Base-by-base conservation (phyloP, 2,113 vertebrate genomes). In the Entosphenus tridentatus region DNA sequence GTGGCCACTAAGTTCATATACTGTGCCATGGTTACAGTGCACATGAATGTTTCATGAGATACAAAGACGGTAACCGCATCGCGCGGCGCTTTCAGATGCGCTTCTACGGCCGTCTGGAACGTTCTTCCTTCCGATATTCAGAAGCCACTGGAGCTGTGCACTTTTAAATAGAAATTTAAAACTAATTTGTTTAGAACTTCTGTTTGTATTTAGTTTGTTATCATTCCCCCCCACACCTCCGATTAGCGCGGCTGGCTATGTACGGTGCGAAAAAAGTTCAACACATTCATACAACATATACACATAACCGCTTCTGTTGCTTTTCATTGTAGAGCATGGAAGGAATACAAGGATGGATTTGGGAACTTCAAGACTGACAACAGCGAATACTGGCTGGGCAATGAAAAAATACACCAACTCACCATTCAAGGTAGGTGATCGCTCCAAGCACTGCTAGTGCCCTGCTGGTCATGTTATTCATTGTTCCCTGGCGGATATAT, bases 331-430 rank as follows among this genome's bases (percentile, higher is more conserved):
- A 92, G 88, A 76, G 81, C 83, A 71, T 92, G 88, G 87, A 80
- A 80, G 68, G 85, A 88, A 71, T 92, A 92, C 76, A 86, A 77
- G 77, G 78, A 83, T 55, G 88, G 88, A 21, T 92, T 90, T 81
- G 88, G 88, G 56, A 75, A 82, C 75, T 86, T 87, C 73, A 83
- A 86, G 74, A 73, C 75, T 71, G 83, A 79, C 74, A 85, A 84
- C 57, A 87, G 87, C 76, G 87, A 92, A 78, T 85, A 87, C 70
- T 92, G 88, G 88, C 77, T 92, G 74, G 88, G 88, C 55, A 92
- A 92, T 0, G 82, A 92, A 59, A 80, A 82, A 71, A 87, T 90
- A 70, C 68, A 83, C 70, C 74, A 80, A 56, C 77, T 92, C 17
- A 79, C 88, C 0, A n/a, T 76, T 67, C 77, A 77, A 76, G 84